phyloP scores from a whole-genome alignment of 2,888 invertebrate genomes.

The Drosophila emarginata region DNA sequence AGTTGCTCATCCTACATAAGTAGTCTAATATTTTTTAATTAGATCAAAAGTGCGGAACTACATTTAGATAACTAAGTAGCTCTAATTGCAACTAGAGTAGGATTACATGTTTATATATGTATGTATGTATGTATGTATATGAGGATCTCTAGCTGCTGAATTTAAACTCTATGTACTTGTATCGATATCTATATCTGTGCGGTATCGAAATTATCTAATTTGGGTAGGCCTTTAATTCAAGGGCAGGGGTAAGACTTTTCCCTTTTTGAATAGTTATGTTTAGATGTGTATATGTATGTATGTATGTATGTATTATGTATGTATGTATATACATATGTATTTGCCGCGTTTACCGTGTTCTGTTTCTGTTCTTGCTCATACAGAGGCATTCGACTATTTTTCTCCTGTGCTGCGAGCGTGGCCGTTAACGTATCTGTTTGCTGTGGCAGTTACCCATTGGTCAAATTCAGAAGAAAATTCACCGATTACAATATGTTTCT shows the following conservation, averaged over 20 bases:
- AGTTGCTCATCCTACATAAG: not conserved
- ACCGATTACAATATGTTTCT: conserved; percentile 4
- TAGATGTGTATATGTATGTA: not conserved
- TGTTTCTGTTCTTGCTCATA: conserved; percentile 15
- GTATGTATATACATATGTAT: not conserved
- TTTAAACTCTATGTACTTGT: not conserved
- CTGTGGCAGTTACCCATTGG: conserved; percentile 18
- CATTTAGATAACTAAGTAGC: not conserved
- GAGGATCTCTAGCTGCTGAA: not conserved
- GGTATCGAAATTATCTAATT: not conserved
- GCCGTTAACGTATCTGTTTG: not conserved
- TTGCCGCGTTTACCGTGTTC: conserved; percentile 18
- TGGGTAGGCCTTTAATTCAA: not conserved
- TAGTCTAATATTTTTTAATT: not conserved
- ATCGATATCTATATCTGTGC: not conserved
- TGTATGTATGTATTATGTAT: not conserved
- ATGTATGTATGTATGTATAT: not conserved
- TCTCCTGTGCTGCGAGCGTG: conserved; percentile 11
- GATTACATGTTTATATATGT: not conserved
- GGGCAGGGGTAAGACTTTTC: not conserved
- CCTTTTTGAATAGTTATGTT: not conserved
- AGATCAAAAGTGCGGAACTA: not conserved
- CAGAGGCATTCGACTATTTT: conserved; percentile 24
- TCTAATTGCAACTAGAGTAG: not conserved
- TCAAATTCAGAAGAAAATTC: conserved; percentile 28